Base-by-base conservation (phyloP, 2,797 vertebrate species). In the Okamejei kenojei region DNA sequence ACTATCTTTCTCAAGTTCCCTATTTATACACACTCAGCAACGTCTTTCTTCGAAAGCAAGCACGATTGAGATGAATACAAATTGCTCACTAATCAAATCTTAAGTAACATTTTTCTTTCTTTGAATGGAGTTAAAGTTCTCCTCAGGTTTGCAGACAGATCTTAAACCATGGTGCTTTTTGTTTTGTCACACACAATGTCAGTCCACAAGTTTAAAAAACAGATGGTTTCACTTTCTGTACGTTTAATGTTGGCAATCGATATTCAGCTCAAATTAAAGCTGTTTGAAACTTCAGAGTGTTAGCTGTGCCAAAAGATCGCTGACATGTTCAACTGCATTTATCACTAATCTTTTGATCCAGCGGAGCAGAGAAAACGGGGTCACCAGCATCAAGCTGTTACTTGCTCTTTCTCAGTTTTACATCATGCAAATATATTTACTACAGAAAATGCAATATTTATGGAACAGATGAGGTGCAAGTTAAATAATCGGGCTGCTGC, bases 381-480 rank as follows among this genome's bases (percentile, higher is more conserved):
- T 92, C 90, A 92, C 73, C 73, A 45, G 76, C 74, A 92, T 92
- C 90, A 92, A 92, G 90, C 90, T 92, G 90, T 92, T 76, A 92
- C 90, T 92, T 92, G 90, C 90, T 76, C 90, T 92, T 71, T 76
- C 73, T 92, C 68, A 54, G 90, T 63, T 92, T 92, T 92, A 92
- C 73, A 54, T 45, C 90, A 92, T 92, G 90, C 90, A 92, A 92
- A 92, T 92, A 76, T 92, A 92, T 92, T 92, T 92, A 92, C 71
- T 76, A 74, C 90, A 92, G 90, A 92, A 91, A 92, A 92, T 92
- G 90, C 90, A 92, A 92, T 92, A 92, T 92, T 92, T 92, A 92
- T 92, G 90, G 73, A 92, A 92, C 68, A 74, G 90, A 92, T 92
- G 90, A 92, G 45, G 74, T 92, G 90, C 90, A 92, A 58, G 90